Conservation (phyloP, 1,140 invertebrate genomes). For the Macrobrachium rosenbergii region DNA sequence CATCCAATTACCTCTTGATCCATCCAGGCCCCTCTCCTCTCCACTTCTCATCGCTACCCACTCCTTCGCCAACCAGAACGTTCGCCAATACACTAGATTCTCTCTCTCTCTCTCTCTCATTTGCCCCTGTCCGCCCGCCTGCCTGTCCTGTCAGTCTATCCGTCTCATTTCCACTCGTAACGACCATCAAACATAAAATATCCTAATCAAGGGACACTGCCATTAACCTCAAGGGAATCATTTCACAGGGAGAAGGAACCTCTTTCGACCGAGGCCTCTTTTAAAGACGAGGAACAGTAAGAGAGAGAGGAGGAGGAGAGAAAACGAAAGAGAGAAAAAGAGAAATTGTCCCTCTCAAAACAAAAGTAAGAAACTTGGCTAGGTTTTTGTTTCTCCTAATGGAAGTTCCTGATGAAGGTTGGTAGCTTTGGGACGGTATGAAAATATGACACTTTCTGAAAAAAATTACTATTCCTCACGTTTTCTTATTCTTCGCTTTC, state of each 20-base stretch:
- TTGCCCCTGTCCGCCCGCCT: not conserved
- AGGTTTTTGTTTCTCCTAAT: no score
- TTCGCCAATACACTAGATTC: not conserved
- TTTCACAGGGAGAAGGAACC: not conserved
- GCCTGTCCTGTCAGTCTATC: not conserved
- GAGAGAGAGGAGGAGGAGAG: constrained; percentile 18
- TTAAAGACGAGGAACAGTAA: constrained; percentile 9
- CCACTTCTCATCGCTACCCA: constrained; percentile 4
- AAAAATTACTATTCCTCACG: no score
- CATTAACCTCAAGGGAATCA: no score
- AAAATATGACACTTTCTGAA: no score
- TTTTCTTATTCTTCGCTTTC: no score
- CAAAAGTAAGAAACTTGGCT: no score
- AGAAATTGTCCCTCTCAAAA: not conserved
- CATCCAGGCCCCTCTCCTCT: not conserved
- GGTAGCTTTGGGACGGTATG: no score
- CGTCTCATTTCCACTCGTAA: not conserved
- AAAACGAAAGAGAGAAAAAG: not conserved
- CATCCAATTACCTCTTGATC: not conserved
- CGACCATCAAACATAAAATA: not conserved
- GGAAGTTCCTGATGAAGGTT: no score
- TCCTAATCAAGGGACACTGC: no score
- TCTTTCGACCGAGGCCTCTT: not conserved
- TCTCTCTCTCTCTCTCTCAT: not conserved
- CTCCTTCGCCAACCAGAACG: not conserved